Percentiles rank a stretch among this genome's conserved stretches.
Conservation (phyloP, 2,888 invertebrate genomes). For the Panopea generosa region DNA sequence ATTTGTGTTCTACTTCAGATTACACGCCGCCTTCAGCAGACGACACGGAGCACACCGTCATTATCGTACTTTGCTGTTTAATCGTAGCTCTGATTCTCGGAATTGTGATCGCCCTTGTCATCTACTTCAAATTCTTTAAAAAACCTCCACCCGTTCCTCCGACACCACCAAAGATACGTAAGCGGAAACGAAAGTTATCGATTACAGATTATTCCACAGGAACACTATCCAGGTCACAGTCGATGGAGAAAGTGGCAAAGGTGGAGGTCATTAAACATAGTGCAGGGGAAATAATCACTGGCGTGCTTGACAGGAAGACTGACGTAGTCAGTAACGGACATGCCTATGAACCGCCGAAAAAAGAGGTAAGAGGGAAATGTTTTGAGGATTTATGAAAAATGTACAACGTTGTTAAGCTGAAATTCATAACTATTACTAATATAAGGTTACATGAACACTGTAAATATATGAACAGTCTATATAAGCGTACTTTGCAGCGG, state of each 20-base stretch:
- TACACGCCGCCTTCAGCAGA: too few species aligned
- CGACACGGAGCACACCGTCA: constrained; percentile 1
- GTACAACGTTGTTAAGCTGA: too few species aligned
- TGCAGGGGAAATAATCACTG: constrained; percentile 41
- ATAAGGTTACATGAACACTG: too few species aligned
- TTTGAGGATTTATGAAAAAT: too few species aligned
- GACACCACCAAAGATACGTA: constrained; percentile 28
- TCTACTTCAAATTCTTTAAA: constrained; percentile 26
- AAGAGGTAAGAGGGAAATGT: constrained; percentile 35
- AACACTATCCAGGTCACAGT: constrained; percentile 19
- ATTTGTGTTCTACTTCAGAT: too few species aligned
- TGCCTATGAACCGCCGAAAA: constrained; percentile 38
- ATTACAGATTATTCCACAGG: constrained; percentile 51
- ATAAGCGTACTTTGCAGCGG: too few species aligned
- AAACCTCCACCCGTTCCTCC: constrained; percentile 29
- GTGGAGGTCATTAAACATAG: constrained; percentile 20
- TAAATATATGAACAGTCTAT: too few species aligned
- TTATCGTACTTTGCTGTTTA: constrained; percentile 17
- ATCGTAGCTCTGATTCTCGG: constrained; percentile 31
- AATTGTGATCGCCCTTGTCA: constrained; percentile 22
- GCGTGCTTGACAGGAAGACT: constrained; percentile 12
- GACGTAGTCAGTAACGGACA: constrained; percentile 15
- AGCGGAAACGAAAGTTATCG: constrained; percentile 39
- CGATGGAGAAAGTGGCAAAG: not conserved
- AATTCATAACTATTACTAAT: too few species aligned